phyloP scores from a whole-genome alignment of 1,140 invertebrate genomes.

The Chrysomallon squamiferum region DNA sequence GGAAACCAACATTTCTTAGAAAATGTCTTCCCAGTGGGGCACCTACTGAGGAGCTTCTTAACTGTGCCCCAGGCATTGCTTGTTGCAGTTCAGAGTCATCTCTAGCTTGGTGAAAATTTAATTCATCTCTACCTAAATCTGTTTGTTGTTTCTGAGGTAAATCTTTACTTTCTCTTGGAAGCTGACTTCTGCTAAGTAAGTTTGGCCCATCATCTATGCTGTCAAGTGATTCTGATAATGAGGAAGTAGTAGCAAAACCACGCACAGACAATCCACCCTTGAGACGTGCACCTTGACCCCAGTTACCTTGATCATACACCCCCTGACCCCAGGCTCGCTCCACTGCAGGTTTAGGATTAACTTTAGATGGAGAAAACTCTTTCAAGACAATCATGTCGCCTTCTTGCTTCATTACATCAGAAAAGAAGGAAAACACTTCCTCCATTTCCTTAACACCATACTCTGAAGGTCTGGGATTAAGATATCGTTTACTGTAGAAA shows the following conservation, averaged over 20 bases:
- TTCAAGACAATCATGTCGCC: conserved; percentile 6
- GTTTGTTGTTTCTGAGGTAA: not conserved
- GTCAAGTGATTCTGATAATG: not conserved
- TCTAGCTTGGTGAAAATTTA: not conserved
- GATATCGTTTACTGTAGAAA: not conserved
- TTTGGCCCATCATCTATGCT: not conserved
- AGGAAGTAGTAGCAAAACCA: not conserved
- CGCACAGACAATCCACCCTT: not conserved
- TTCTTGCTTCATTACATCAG: conserved; percentile 11
- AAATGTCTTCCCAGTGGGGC: no score
- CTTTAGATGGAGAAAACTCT: not conserved
- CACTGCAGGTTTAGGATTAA: no score
- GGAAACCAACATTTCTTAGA: no score
- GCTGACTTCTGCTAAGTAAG: not conserved
- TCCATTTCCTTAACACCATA: conserved; percentile 16
- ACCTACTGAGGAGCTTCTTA: not conserved
- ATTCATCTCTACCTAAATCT: no score
- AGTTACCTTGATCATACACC: not conserved
- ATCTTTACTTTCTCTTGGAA: not conserved
- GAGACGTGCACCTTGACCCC: conserved; percentile 1
- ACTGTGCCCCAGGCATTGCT: not conserved
- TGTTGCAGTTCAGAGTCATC: not conserved
- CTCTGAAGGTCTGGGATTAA: not conserved
- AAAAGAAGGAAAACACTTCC: conserved; percentile 11
- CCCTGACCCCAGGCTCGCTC: not conserved